Evolutionary conservation across 53 echinoderm and acorn worm genomes (phyloP), one percentile per base, ranked within the genome.

Genomic region (Luidia sarsii): DNA sequence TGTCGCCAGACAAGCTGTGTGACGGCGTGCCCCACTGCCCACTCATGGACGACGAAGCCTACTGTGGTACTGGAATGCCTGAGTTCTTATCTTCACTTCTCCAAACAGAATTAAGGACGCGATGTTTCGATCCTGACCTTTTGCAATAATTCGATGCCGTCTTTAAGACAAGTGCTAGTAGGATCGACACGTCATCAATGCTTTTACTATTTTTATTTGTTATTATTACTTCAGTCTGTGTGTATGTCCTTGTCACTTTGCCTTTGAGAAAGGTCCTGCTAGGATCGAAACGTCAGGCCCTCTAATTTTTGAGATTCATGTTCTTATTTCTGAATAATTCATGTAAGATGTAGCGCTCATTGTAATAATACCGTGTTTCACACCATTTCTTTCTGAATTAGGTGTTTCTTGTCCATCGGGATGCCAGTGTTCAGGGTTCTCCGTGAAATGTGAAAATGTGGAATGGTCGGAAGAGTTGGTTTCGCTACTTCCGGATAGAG

Each of bases 21-120:
- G 80, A 89, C 28, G 89, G 85, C 8, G 45, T 85, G 8, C 45
- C 43, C 3, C 80, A 89, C 21, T 89, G 89, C 19, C 65, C 82
- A 9, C 13, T 60, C 3, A 70, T 75, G 7, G 86, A 90, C 34
- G 86, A 90, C 35, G 86, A 86, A 56, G 70, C 80, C 14, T 90
- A 65, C 57, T 86, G 90, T 54, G 59, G 90, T 86, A 86, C 35
- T 16, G 13, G 52, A 86, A 53, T 57, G 4, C 30, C 59, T 6
- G 9, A 57, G 4, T 9, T 9, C 14, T 45, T 9, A 7, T 45
- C 14, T 45, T 14, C 46, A 45, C 14, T 45, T 9, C 14, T 45
- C 14, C 28, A 59, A 4, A 43, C 3, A 25, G 4, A 2, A 56
- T 23, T 30, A n/a, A n/a, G n/a, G n/a, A n/a, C n/a, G n/a, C n/a